Base-by-base conservation (phyloP, 1,140 invertebrate genomes). In the Drosophila ironensis region DNA sequence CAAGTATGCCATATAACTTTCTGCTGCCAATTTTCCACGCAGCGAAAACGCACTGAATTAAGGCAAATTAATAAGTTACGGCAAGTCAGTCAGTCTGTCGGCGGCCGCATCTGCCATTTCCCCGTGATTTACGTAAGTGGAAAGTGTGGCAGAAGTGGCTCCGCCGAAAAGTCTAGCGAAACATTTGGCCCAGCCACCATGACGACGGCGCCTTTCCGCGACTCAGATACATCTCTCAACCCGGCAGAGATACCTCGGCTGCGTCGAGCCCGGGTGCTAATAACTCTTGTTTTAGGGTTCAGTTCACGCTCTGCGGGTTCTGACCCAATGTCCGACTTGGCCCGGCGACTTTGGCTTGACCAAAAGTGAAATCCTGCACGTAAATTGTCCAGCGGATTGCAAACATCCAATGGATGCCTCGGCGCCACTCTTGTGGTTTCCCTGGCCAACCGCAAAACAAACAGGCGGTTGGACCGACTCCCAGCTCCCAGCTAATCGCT, bases 41-140 rank as follows among this genome's bases (percentile, higher is more conserved):
- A 40, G 28, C 72, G 22, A 52, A 86, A 84, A 80, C 66, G 47
- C 54, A 74, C 64, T 54, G 78, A 84, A 86, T 86, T 86, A 80
- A 86, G 41, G 20, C 74, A 86, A 86, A 84, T 84, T 84, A 86
- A 72, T 84, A 82, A 72, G 77, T 78, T 33, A 41, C 71, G 25
- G 16, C 41, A 66, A 48, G 35, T 41, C 47, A 42, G 44, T 24
- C 51, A 20, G 25, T 27, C 25, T 1, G 35, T n/a, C n/a, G n/a
- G n/a, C n/a, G n/a, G n/a, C n/a, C n/a, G 12, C 35, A 16, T 42
- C 27, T 40, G 35, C 37, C 80, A 84, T 84, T 87, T 86, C 56
- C 57, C 74, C 40, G n/a, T 22, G 14, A 54, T 74, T 86, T 86
- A 72, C 60, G 54, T 71, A 63, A 72, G 68, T 63, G 38, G 45